Base-by-base conservation (phyloP, 2,888 invertebrate species). In the Formica aserva region DNA sequence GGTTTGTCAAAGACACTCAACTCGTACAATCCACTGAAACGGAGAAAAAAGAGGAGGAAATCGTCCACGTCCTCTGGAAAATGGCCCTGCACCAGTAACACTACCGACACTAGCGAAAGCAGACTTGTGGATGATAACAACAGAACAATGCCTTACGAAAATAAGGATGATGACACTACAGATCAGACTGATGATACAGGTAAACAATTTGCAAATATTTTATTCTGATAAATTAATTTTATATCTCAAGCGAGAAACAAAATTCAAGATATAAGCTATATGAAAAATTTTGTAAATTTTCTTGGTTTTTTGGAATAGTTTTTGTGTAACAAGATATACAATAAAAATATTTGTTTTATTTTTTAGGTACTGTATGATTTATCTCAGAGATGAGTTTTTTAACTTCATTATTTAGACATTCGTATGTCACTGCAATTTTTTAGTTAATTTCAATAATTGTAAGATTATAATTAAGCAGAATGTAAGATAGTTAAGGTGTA, bases 11-110 rank as follows among this genome's bases (percentile, higher is more conserved):
- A 93, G 55, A 92, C 93, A 32, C 95, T 95, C 76, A 96, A 95
- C 90, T 95, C 96, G 76, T 95, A 95, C 89, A 95, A 95, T 82
- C 96, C 96, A 45, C 94, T 95, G 60, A 95, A 96, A 48, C 95
- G 96, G 88, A 95, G 95, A 77, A 96, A 96, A 92, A 96, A 96
- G 84, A 95, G 96, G 86, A 95, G 95, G 85, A 96, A 96, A 85
- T 93, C 92, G 3, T 92, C 94, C 13, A 92, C 92, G 1, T 92
- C 92, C 22, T 91, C 91, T 11, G 92, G 92, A 62, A 94, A 94
- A 85, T 93, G 92, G 93, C 90, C 93, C 29, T 91, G 92, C 35
- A 88, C 84, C 72, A 83, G 62, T 52, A 81, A 38, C 48, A 74
- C 83, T 29, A 60, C 77, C 1, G 92, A 92, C 52, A n/a, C 8